Evolutionary conservation across 1,140 invertebrate species (phyloP).

Genomic region (Sesamia nonagrioides): DNA sequence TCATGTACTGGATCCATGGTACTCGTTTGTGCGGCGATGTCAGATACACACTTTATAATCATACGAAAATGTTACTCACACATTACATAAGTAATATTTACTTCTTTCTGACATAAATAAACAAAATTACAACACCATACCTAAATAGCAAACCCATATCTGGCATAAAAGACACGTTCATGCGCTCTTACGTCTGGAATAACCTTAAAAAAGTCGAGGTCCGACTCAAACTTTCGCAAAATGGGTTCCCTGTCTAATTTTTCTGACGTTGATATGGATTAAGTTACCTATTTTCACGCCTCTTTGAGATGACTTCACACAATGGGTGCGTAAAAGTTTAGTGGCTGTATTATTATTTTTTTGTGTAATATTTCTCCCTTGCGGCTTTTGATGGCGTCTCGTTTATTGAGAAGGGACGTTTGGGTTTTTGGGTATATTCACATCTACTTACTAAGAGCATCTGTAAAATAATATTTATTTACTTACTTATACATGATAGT

Average conservation of each 20-base stretch:
- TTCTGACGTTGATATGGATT: slow-evolving; percentile 35
- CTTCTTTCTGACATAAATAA: neutral
- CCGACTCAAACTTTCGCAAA: slow-evolving; percentile 15
- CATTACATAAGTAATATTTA: no score
- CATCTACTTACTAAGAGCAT: neutral
- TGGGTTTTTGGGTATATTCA: neutral
- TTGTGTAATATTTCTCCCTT: slow-evolving; percentile 1
- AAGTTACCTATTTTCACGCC: slow-evolving; percentile 26
- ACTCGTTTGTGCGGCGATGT: no score
- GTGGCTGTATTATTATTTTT: slow-evolving; percentile 1
- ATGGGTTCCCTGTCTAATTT: slow-evolving; percentile 24
- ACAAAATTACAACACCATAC: slow-evolving; percentile 12
- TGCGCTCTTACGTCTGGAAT: slow-evolving; percentile 14
- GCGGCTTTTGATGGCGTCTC: neutral
- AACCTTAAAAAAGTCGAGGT: slow-evolving; percentile 22
- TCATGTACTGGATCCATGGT: no score
- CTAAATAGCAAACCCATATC: slow-evolving; percentile 8
- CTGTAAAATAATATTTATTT: no score
- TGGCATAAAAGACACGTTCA: neutral
- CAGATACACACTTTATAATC: no score
- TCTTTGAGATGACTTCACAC: slow-evolving; percentile 21
- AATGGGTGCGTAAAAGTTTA: slow-evolving; percentile 17
- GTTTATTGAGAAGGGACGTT: neutral
- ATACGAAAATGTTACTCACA: neutral
- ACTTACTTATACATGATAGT: no score